phyloP scores from a whole-genome alignment of 1,140 invertebrate genomes.

The Papilio helenus region DNA sequence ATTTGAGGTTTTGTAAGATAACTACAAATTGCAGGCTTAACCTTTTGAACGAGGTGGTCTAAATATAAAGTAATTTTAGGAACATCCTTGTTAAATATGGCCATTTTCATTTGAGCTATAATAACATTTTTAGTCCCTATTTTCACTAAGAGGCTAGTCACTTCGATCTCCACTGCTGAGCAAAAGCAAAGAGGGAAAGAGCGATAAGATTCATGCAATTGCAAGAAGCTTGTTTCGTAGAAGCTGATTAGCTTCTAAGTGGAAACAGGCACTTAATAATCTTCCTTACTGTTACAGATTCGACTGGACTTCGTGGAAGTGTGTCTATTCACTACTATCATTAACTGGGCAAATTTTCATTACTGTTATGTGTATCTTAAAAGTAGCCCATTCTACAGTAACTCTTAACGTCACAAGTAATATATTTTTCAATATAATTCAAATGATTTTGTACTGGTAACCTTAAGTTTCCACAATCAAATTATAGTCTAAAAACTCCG shows the following conservation, averaged over 20 bases:
- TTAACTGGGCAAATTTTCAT: constrained; percentile 66
- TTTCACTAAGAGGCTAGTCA: no score
- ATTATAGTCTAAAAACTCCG: no score
- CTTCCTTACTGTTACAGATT: constrained; percentile 56
- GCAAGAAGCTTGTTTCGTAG: no score
- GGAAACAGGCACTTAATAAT: not conserved
- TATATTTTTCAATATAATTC: not conserved
- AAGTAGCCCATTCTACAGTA: constrained; percentile 48
- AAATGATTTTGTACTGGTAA: no score
- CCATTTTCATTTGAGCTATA: no score
- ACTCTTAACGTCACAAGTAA: constrained; percentile 65
- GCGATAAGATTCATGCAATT: no score
- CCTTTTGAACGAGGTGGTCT: not conserved
- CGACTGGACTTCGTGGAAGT: constrained; percentile 61
- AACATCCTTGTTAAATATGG: no score
- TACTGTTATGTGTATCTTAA: constrained; percentile 62
- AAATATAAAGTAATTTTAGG: no score
- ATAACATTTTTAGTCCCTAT: no score
- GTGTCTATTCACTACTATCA: constrained; percentile 57
- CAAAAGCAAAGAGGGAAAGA: no score
- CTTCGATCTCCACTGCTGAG: no score
- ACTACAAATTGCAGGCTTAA: not conserved
- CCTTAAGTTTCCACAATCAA: no score
- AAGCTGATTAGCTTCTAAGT: not conserved
- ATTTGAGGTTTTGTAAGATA: not conserved